phyloP scores from a whole-genome alignment of 2,888 invertebrate species.

The Congeria kusceri region DNA sequence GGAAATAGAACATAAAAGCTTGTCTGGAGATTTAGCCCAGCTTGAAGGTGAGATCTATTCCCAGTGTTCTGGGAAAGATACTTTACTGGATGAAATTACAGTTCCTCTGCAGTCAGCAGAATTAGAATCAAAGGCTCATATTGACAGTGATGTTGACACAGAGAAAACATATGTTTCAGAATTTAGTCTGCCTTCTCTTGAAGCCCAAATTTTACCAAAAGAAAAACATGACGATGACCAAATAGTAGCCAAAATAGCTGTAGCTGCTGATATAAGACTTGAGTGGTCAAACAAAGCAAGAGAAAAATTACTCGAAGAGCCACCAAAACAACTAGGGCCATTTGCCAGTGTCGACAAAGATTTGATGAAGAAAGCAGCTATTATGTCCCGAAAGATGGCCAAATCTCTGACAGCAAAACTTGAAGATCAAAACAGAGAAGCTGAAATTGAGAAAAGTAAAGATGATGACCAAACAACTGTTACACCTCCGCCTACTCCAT shows the following conservation, averaged over 20 bases:
- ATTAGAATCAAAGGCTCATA: neutral
- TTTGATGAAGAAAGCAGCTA: conserved; percentile 50
- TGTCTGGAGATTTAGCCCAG: too few species aligned
- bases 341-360: conserved; percentile 53
- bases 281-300: conserved; percentile 45
- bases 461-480: neutral
- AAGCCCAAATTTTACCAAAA: too few species aligned
- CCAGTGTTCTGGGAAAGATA: too few species aligned
- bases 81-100: too few species aligned
- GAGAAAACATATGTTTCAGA: neutral
- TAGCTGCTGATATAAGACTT: conserved; percentile 35
- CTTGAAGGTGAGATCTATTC: too few species aligned
- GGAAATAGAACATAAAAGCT: too few species aligned
- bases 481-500: conserved; percentile 6
- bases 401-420: conserved; percentile 29
- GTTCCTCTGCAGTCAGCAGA: too few species aligned
- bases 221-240: neutral
- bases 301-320: neutral
- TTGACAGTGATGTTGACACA: neutral
- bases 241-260: conserved; percentile 24
- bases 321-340: conserved; percentile 11
- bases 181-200: too few species aligned
- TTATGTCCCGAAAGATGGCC: conserved; percentile 61
- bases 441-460: neutral
- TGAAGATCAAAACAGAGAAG: conserved; percentile 20